A percentile compares a stretch with the other conserved stretches of the same genome.
phyloP scores from a whole-genome alignment of 35 echinoderm and acorn worm genomes.

The Ophioderma brevispina region DNA sequence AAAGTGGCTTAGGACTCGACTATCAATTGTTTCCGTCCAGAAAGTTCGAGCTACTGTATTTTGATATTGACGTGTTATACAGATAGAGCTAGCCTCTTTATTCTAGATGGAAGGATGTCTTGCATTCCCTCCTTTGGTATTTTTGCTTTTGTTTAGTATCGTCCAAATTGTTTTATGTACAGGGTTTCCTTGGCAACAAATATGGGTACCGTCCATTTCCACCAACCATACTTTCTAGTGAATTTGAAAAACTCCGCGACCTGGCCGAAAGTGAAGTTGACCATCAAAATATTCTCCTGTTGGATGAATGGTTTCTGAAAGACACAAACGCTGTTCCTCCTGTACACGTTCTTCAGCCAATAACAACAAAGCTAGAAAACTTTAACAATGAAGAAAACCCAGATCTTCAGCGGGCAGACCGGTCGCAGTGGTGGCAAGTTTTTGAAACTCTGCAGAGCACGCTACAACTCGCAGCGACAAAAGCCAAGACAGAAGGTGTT shows the following conservation, averaged over 20 bases:
- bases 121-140: too few species aligned
- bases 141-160: too few species aligned
- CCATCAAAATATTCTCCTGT: slow-evolving; percentile 3
- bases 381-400: slow-evolving; percentile 56
- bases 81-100: too few species aligned
- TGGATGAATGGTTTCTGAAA: slow-evolving; percentile 72
- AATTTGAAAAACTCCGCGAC: slow-evolving; percentile 64
- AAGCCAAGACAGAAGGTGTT: slow-evolving; percentile 38
- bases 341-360: slow-evolving; percentile 78
- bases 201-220: slow-evolving; percentile 83
- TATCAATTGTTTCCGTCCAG: too few species aligned
- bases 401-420: slow-evolving; percentile 44
- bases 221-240: slow-evolving; percentile 36
- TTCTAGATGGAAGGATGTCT: too few species aligned
- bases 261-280: slow-evolving; percentile 8
- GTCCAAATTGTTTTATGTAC: too few species aligned
- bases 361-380: slow-evolving; percentile 55
- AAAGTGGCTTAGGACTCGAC: too few species aligned
- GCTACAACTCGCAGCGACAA: slow-evolving; percentile 43
- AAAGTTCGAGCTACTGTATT: too few species aligned
- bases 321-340: slow-evolving; percentile 82
- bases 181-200: slow-evolving; percentile 91
- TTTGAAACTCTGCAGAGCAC: slow-evolving; percentile 33
- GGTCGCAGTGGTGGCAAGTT: slow-evolving; percentile 68
- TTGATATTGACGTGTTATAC: too few species aligned